phyloP scores from a whole-genome alignment of 1,140 invertebrate genomes.

The Elymnias hypermnestra region DNA sequence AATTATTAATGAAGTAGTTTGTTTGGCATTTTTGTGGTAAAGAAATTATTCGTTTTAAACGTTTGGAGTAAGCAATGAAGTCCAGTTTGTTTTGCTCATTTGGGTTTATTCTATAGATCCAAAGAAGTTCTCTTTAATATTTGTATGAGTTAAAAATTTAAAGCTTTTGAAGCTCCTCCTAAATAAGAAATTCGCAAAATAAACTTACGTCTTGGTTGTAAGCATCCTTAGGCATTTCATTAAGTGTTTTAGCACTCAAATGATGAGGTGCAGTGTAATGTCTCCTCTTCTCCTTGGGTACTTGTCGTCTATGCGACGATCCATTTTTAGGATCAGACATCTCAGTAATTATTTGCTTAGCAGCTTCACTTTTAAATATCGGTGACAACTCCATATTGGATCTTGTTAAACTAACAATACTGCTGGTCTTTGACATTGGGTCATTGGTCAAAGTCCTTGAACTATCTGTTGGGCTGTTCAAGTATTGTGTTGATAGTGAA shows the following conservation, averaged over 20 bases:
- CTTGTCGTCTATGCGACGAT: slow-evolving; percentile 77
- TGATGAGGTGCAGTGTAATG: slow-evolving; percentile 91
- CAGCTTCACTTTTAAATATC: slow-evolving; percentile 90
- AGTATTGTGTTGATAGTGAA: slow-evolving; percentile 57
- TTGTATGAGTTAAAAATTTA: no score
- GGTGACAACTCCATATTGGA: slow-evolving; percentile 75
- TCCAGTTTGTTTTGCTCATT: no score
- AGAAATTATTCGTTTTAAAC: no score
- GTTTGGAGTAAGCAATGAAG: no score
- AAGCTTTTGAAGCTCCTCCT: no score
- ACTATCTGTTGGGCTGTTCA: slow-evolving; percentile 65
- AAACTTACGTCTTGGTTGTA: slow-evolving; percentile 77
- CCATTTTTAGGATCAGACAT: slow-evolving; percentile 79
- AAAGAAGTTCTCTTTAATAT: no score
- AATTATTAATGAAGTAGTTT: no score
- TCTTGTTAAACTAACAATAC: slow-evolving; percentile 56
- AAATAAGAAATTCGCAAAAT: background rate
- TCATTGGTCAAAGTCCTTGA: slow-evolving; percentile 63
- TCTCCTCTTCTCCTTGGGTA: slow-evolving; percentile 87
- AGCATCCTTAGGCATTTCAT: slow-evolving; percentile 75
- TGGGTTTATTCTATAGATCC: no score
- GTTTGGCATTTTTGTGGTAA: no score
- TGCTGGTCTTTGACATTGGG: slow-evolving; percentile 63
- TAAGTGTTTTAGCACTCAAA: slow-evolving; percentile 77
- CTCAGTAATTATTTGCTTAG: slow-evolving; percentile 89